These are phyloP conservation scores for Drosophila ironensis DNA, from an alignment of 1,140 invertebrate species.

Conservation along the genomic window DNA sequence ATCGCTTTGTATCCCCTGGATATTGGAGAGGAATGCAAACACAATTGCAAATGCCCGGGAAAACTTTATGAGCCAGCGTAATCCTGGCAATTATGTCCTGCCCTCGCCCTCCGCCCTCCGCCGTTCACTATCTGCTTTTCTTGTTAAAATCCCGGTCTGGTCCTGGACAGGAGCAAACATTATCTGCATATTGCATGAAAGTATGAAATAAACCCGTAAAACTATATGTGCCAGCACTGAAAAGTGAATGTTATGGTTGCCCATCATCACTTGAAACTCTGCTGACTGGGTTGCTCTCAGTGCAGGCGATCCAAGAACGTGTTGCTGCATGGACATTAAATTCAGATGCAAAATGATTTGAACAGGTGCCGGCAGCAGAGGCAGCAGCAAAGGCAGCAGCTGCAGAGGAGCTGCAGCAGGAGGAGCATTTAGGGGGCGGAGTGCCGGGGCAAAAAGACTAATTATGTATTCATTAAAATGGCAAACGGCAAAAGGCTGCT, in stretches of 20 bases:
- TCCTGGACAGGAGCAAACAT: constrained; percentile 47
- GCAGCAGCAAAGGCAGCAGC: neutral
- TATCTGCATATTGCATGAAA: constrained; percentile 69
- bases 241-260: neutral
- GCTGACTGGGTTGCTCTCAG: neutral
- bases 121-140: neutral
- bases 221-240: constrained; percentile 35
- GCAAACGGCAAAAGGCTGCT: constrained; percentile 53
- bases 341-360: constrained; percentile 46
- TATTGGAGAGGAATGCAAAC: constrained; percentile 62
- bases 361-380: constrained; percentile 37
- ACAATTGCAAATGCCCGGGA: constrained; percentile 46
- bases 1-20: neutral
- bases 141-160: neutral
- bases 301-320: constrained; percentile 22
- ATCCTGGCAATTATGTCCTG: constrained; percentile 67
- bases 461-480: constrained; percentile 79
- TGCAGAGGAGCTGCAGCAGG: neutral
- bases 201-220: constrained; percentile 66
- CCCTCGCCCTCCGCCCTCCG: constrained; percentile 1
- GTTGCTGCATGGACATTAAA: constrained; percentile 49
- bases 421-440: constrained; percentile 3
- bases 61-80: constrained; percentile 66
- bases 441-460: constrained; percentile 68
- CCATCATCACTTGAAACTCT: too few relatives aligned